phyloP scores from a whole-genome alignment of 1,140 invertebrate species.

The Lasaia peninsularis region DNA sequence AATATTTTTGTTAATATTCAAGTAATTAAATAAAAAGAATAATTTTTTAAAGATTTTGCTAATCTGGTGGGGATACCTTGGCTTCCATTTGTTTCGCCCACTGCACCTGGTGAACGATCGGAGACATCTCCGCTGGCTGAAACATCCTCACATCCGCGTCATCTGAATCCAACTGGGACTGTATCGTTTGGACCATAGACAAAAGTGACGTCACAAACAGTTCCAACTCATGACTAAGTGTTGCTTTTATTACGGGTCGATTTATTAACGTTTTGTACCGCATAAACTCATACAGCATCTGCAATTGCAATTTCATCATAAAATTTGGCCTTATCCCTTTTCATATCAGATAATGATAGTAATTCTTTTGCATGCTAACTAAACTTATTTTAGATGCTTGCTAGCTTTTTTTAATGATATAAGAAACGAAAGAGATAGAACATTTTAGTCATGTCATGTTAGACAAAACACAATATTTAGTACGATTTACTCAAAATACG shows the following conservation, averaged over 20 bases:
- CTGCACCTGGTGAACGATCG: conserved; percentile 76
- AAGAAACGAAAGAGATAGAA: too few relatives aligned
- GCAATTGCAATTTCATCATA: conserved; percentile 26
- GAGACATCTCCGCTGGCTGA: conserved; percentile 74
- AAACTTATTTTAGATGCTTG: too few relatives aligned
- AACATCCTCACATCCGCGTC: conserved; percentile 57
- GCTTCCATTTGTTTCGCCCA: conserved; percentile 80
- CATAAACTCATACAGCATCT: conserved; percentile 76
- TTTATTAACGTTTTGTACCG: conserved; percentile 77
- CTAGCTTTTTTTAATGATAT: too few relatives aligned
- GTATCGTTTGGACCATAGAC: conserved; percentile 77
- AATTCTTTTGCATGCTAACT: too few relatives aligned
- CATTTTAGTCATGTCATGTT: too few relatives aligned
- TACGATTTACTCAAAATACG: too few relatives aligned
- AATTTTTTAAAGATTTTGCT: too few relatives aligned
- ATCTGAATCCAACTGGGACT: conserved; percentile 62
- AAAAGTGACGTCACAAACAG: conserved; percentile 88
- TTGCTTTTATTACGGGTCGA: conserved; percentile 76
- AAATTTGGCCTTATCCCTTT: too few relatives aligned
- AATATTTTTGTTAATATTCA: background rate
- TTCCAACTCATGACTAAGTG: conserved; percentile 89
- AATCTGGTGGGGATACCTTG: conserved; percentile 56
- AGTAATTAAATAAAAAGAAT: too few relatives aligned
- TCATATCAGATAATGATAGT: too few relatives aligned
- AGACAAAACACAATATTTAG: too few relatives aligned